Evolutionary conservation across 2,113 vertebrate genomes (phyloP), one percentile per base, ranked within the genome.

Genomic region (Centropristis striata): DNA sequence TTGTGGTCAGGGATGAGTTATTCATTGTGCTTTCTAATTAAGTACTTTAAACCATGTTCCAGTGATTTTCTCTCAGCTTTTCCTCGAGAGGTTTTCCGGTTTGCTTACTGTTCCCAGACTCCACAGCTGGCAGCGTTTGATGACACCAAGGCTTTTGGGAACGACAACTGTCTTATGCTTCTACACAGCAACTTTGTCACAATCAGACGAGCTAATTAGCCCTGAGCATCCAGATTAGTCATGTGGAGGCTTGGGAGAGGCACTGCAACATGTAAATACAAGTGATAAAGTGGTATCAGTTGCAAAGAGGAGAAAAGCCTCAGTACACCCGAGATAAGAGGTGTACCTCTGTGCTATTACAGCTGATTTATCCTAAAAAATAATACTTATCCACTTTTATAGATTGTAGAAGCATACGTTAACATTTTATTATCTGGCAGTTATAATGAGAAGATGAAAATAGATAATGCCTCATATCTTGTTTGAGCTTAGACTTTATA

Each of bases 191-290:
- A 86, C 78, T 92, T 89, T 92, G 82, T 93, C 90, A 92, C 81
- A 89, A 92, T 90, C 90, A 90, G 79, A 92, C 73, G 66, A 91
- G 86, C 89, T 92, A 94, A 94, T 93, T 92, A 93, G 88, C 83
- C 88, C 50, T 59, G 81, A 90, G 84, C 84, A 71, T 81, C 10
- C 20, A 87, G 83, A 92, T 90, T 86, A 93, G 71, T 69, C 84
- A 57, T 39, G 58, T 54, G 71, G 71, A 83, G 76, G 71, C 78
- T 68, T 58, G 66, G 77, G 36, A 79, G 78, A 65, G 23, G 64
- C 44, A 13, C 21, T 2, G 65, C 32, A 69, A 51, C 64, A 49
- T 55, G 54, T 57, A 37, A 55, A 59, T 5, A 36, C 20, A 57
- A 55, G 14, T 67, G 49, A 79, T 36, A 68, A 77, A 86, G 32